Conservation (phyloP, 2,888 invertebrate genomes). For the Drosophila yooni region DNA sequence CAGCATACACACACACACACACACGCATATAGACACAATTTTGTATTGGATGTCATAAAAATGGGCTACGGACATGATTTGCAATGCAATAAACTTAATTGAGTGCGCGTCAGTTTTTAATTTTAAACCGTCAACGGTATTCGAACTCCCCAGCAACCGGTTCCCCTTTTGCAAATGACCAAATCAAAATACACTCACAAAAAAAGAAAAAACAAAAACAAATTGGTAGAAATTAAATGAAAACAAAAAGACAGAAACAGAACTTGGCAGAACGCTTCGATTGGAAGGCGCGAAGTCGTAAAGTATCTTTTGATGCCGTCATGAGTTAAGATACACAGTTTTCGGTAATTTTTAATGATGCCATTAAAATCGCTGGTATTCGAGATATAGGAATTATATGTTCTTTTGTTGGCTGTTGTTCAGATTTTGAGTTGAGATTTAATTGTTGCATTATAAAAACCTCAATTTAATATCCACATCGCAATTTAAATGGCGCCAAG, state of each 20-base stretch:
- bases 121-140: conserved; percentile 66
- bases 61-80: conserved; percentile 78
- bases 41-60: conserved; percentile 68
- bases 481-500: conserved; percentile 74
- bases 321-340: conserved; percentile 54
- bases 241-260: conserved; percentile 22
- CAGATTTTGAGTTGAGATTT: conserved; percentile 57
- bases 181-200: conserved; percentile 15
- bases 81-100: conserved; percentile 80
- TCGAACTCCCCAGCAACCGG: conserved; percentile 46
- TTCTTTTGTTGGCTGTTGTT: conserved; percentile 14
- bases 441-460: conserved; percentile 64
- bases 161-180: conserved; percentile 36
- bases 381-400: conserved; percentile 3
- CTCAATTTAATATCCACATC: conserved; percentile 38
- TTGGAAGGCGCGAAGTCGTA: conserved; percentile 72
- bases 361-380: conserved; percentile 60
- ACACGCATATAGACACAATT: conserved; percentile 28
- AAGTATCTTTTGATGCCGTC: conserved; percentile 67
- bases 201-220: conserved; percentile 24
- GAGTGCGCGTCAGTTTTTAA: conserved; percentile 79
- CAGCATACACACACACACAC: not conserved
- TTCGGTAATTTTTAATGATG: conserved; percentile 62
- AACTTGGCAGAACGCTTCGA: conserved; percentile 26
- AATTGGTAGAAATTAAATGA: conserved; percentile 28